A percentile compares a stretch with the other conserved stretches of the same genome.
These are phyloP conservation scores for Cairina moschata DNA, from an alignment of 2,113 vertebrate genomes.

Conservation along the genomic window DNA sequence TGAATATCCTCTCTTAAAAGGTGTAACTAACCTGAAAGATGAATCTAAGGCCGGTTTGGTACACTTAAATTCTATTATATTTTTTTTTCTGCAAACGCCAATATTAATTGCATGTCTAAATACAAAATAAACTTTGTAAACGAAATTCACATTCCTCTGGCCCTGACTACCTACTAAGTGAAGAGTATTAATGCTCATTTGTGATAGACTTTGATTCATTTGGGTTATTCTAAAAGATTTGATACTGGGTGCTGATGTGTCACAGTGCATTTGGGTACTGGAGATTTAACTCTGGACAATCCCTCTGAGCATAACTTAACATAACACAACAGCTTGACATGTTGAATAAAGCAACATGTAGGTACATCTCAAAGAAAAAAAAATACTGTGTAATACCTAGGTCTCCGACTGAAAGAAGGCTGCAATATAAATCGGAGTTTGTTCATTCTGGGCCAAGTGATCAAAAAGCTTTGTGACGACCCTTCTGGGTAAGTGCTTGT, in stretches of 20 bases:
- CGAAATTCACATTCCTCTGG: background rate
- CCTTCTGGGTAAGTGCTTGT: constrained; percentile 83
- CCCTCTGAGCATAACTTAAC: background rate
- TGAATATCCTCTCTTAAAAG: background rate
- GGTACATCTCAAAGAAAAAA: background rate
- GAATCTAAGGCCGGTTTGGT: background rate
- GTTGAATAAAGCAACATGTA: background rate
- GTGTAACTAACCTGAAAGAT: background rate
- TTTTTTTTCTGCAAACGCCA: background rate
- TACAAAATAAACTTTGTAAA: background rate
- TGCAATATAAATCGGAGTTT: constrained; percentile 97
- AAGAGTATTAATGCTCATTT: background rate
- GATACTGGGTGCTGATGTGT: background rate
- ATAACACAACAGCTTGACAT: background rate
- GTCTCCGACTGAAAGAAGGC: constrained; percentile 93
- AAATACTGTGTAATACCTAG: constrained; percentile 65
- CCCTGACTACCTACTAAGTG: background rate
- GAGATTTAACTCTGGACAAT: background rate
- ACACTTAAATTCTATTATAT: background rate
- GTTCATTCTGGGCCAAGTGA: constrained; percentile 94
- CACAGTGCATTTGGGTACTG: background rate
- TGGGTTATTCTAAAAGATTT: background rate
- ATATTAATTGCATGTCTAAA: background rate
- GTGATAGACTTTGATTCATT: background rate
- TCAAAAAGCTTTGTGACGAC: constrained; percentile 94